Base-by-base conservation (phyloP, 2,113 vertebrate genomes). In the Dendropsophus ebraccatus region DNA sequence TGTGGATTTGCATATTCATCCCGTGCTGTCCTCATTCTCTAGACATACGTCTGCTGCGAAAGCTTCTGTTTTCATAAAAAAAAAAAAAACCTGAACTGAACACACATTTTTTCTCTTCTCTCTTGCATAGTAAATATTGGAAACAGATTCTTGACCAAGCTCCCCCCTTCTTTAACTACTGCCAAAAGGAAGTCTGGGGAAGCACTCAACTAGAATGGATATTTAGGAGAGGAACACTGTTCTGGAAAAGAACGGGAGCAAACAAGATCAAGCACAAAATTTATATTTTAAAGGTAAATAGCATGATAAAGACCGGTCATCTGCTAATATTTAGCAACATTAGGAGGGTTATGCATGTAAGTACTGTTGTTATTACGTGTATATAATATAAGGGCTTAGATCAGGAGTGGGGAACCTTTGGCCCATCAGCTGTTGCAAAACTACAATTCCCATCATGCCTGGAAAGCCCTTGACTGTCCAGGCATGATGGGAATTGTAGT, bases 121-220 rank as follows among this genome's bases (percentile, higher is more conserved):
- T 87, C 65, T 87, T 82, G 85, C 32, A 90, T 82, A 87, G 85
- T 87, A 87, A 87, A 87, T 87, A 87, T 87, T 87, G 85, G 85
- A 87, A 87, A 87, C 85, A 87, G 85, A 87, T 87, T 87, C 78
- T 62, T 81, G 77, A 85, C 67, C 85, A 81, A 87, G 52, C 77
- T 72, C 77, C 85, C 85, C 81, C 85, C 85, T 72, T 86, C 85
- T 72, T 41, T 60, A 81, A 74, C 77, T 60, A 45, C 85, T 87
- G 85, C 85, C 85, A 81, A 87, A 87, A 87, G 85, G 85, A 87
- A 81, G 78, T 87, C 85, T 87, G 85, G 77, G 85, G 85, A 87
- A 87, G 77, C 85, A 87, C 85, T 87, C 85, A 87, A 62, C 50
- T 73, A 87, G 65, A 87, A 87, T 81, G 78, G 78, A 87, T 87